These are phyloP conservation scores for Smutsia temminckii DNA, from an alignment of 2,797 vertebrate species.

Conservation along the genomic window DNA sequence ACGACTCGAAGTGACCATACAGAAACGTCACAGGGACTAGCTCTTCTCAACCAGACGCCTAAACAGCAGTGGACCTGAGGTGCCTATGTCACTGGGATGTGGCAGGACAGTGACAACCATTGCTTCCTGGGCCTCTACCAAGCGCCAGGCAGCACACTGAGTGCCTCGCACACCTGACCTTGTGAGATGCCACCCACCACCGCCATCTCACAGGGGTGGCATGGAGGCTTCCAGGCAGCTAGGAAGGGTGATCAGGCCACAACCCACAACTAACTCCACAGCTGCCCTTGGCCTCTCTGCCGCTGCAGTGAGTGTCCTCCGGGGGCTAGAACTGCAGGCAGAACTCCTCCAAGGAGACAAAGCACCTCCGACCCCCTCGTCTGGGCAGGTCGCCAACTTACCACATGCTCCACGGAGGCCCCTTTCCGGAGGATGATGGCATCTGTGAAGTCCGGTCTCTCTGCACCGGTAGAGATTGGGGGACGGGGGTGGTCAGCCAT, in stretches of 20 bases:
- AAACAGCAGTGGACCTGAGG: background rate
- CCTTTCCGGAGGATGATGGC: slow-evolving; percentile 98
- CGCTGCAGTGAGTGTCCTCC: rapidly evolving
- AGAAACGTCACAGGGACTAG: background rate
- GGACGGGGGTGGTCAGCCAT: background rate
- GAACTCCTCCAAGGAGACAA: rapidly evolving
- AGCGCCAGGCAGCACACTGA: background rate
- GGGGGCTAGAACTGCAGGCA: background rate
- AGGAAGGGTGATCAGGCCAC: background rate
- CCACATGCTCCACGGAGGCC: slow-evolving; percentile 96
- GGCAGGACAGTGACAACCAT: background rate
- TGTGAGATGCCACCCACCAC: background rate
- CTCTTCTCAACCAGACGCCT: background rate
- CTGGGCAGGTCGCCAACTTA: slow-evolving; percentile 76
- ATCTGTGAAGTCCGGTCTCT: slow-evolving; percentile 96
- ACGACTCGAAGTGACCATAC: background rate
- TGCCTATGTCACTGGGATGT: rapidly evolving
- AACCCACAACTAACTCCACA: background rate
- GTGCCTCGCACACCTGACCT: rapidly evolving
- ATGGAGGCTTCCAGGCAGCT: rapidly evolving
- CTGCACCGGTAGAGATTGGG: slow-evolving; percentile 79
- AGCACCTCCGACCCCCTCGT: background rate
- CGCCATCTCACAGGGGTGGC: background rate
- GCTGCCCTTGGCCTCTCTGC: background rate
- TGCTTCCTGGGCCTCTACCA: background rate